phyloP scores from a whole-genome alignment of 2,888 invertebrate species.

The Brachyopa scutellaris region DNA sequence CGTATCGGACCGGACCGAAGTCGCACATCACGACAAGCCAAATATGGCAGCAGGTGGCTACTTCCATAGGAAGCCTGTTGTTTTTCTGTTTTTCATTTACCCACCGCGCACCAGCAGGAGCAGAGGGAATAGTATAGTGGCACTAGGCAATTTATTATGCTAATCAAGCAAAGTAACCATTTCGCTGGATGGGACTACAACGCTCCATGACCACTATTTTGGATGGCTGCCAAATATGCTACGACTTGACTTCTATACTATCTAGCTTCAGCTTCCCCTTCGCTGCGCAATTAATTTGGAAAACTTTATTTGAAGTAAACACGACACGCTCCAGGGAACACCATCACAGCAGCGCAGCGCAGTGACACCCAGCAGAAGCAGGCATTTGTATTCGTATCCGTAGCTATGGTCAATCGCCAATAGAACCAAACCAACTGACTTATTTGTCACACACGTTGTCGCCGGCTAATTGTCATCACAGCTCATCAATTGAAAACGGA shows the following conservation, averaged over 20 bases:
- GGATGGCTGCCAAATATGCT: slow-evolving; percentile 42
- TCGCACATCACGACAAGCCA: slow-evolving; percentile 24
- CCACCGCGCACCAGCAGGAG: background rate
- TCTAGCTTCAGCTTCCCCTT: slow-evolving; percentile 7
- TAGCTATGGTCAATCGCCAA: slow-evolving; percentile 16
- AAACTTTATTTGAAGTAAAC: background rate
- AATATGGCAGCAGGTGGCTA: slow-evolving; percentile 48
- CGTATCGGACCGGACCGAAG: background rate
- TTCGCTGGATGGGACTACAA: slow-evolving; percentile 28
- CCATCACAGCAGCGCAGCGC: background rate
- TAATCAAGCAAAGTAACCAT: slow-evolving; percentile 44
- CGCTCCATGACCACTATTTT: slow-evolving; percentile 55
- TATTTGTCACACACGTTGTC: slow-evolving; percentile 58
- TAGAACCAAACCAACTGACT: slow-evolving; percentile 6
- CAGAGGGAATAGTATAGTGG: background rate
- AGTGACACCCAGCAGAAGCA: background rate
- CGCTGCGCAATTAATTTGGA: slow-evolving; percentile 13
- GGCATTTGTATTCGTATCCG: background rate
- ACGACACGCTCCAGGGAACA: slow-evolving; percentile 30
- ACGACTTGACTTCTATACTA: background rate
- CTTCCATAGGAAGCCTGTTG: slow-evolving; percentile 24
- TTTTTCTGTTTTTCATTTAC: background rate
- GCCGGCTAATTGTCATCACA: slow-evolving; percentile 46
- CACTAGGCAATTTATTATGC: slow-evolving; percentile 44
- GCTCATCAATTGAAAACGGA: slow-evolving; percentile 26